These are phyloP conservation scores for Philantomba maxwellii DNA, from an alignment of 2,113 vertebrate genomes.

Conservation along the genomic window DNA sequence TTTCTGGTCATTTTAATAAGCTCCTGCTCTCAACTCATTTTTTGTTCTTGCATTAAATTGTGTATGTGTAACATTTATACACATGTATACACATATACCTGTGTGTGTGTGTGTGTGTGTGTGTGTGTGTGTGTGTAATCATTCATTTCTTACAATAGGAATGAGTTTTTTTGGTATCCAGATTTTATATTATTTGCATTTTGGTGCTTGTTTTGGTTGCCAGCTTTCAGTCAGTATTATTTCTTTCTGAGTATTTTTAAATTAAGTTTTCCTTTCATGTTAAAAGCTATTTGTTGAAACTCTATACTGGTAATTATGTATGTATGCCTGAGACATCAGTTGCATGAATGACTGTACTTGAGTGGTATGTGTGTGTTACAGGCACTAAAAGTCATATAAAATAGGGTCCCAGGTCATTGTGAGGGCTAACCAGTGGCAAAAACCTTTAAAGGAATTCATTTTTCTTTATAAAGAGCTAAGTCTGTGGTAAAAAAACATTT, in stretches of 20 bases:
- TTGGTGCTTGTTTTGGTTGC: background rate
- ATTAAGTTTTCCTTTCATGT: background rate
- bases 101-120: no score
- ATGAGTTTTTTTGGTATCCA: background rate
- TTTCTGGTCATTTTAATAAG: background rate
- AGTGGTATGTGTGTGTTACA: background rate
- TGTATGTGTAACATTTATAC: background rate
- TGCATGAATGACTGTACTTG: background rate
- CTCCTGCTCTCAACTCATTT: background rate
- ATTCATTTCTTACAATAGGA: background rate
- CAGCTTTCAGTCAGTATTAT: background rate
- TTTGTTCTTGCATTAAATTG: background rate
- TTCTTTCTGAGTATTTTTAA: background rate
- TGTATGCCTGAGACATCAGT: background rate
- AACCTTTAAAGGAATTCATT: background rate
- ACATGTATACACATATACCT: background rate
- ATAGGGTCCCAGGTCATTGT: background rate
- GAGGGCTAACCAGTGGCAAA: background rate
- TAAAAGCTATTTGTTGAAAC: background rate
- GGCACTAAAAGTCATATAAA: background rate
- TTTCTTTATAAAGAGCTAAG: background rate
- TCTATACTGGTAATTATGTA: background rate
- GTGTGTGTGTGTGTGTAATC: background rate
- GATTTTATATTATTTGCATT: background rate
- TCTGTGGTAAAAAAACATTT: background rate